These are phyloP conservation scores for Megaceryle torquata DNA, from an alignment of 2,113 vertebrate species.

Conservation along the genomic window DNA sequence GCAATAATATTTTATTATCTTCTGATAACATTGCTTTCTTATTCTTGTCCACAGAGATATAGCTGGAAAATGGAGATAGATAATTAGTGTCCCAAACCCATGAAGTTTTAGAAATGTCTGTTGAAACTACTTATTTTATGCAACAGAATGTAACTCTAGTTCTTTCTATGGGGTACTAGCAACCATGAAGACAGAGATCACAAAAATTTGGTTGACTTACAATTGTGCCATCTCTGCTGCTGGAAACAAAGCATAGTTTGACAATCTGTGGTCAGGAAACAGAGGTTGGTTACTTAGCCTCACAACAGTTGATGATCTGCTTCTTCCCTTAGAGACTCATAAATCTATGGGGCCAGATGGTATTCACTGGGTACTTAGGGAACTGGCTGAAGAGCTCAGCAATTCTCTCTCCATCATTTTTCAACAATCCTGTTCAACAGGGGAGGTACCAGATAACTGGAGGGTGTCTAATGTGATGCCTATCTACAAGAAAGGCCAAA, in stretches of 20 bases:
- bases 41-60: background rate
- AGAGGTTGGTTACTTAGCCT: background rate
- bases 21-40: background rate
- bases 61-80: background rate
- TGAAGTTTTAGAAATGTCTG: background rate
- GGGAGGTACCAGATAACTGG: too few relatives aligned
- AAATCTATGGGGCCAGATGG: too few relatives aligned
- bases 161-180: background rate
- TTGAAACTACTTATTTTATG: background rate
- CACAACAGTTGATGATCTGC: too few relatives aligned
- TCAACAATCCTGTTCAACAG: too few relatives aligned
- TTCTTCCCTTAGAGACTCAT: too few relatives aligned
- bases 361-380: too few relatives aligned
- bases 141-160: background rate
- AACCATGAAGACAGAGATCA: background rate
- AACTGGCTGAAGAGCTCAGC: too few relatives aligned
- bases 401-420: too few relatives aligned
- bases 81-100: background rate
- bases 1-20: background rate
- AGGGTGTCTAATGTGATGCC: too few relatives aligned
- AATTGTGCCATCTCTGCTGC: background rate
- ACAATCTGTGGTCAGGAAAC: background rate
- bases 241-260: background rate
- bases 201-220: background rate
- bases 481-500: too few relatives aligned